Evolutionary conservation across 2,113 vertebrate genomes (phyloP), one percentile per base, ranked within the genome.

Genomic region (Percopsis transmontana): DNA sequence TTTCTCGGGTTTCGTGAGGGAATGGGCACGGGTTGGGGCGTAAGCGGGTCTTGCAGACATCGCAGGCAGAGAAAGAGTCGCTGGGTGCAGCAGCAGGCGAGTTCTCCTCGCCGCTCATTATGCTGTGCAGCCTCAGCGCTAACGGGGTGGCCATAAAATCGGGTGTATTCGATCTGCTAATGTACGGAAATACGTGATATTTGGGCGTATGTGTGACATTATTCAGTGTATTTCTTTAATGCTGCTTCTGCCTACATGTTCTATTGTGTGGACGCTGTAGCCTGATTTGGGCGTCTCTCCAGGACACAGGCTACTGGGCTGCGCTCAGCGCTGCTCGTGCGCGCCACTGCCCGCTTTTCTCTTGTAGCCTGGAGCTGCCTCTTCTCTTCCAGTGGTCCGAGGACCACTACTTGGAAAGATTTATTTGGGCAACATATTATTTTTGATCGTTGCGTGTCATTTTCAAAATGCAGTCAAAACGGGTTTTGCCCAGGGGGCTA

Each of bases 221-320:
- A 57, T 59, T 48, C 72, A 27, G 60, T 58, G 27, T 20, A 79
- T 41, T 65, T 27, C 38, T 61, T 63, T 52, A 63, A 70, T 16
- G 62, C 70, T 72, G 77, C 68, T 83, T 55, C 72, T 69, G 75
- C 58, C 59, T 80, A n/a, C 58, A 16, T 70, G 62, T 70, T 85
- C 88, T 64, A 87, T 91, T 89, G 88, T 91, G 84, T 87, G 81
- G 79, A 77, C 79, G 83, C 78, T 68, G 84, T 58, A 86, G 83
- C 81, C 87, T 87, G 87, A 89, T 89, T 87, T 91, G 91, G 91
- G 91, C 90, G 91, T 91, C 90, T 89, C 86, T 91, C 81, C 85
- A 83, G 87, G 88, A 87, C 86, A 83, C 71, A 65, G n/a, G n/a
- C n/a, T 20, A 19, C 86, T 61, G 87, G 84, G 59, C 33, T 73